phyloP scores from a whole-genome alignment of 2,888 invertebrate genomes.

The Lagria hirta region DNA sequence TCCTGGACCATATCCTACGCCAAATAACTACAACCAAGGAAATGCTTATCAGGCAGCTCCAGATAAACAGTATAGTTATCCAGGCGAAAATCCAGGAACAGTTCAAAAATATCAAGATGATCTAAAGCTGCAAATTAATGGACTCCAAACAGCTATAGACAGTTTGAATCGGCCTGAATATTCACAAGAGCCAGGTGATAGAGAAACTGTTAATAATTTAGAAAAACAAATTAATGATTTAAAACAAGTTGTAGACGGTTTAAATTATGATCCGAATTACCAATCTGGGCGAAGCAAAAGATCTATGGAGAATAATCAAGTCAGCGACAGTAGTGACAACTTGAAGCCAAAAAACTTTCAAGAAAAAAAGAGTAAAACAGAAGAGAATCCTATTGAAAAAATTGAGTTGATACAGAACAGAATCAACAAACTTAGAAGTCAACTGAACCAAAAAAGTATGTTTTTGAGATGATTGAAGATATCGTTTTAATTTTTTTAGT shows the following conservation, averaged over 20 bases:
- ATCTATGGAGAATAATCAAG: constrained; percentile 13
- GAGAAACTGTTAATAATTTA: constrained; percentile 39
- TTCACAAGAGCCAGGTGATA: constrained; percentile 42
- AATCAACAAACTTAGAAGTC: constrained; percentile 40
- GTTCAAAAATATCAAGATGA: constrained; percentile 30
- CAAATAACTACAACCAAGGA: constrained; percentile 20
- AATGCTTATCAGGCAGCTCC: constrained; percentile 5
- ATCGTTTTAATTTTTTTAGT: too few relatives aligned
- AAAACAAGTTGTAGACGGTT: constrained; percentile 34
- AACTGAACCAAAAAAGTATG: constrained; percentile 51
- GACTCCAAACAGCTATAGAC: constrained; percentile 44
- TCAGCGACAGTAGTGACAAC: constrained; percentile 20
- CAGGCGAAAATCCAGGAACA: constrained; percentile 1
- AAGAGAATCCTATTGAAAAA: neutral
- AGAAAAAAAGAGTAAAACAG: too few relatives aligned
- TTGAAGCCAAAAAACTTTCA: too few relatives aligned
- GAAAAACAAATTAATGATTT: constrained; percentile 45
- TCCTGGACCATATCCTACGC: constrained; percentile 16
- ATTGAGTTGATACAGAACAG: constrained; percentile 33
- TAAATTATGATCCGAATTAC: constrained; percentile 9
- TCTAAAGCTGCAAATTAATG: constrained; percentile 44
- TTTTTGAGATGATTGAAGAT: constrained; percentile 2
- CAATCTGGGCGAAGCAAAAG: constrained; percentile 6
- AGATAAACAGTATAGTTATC: constrained; percentile 18
- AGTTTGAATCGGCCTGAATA: constrained; percentile 42